Base-by-base conservation (phyloP, 92 coral and sea anemone species). In the Zoanthus gigantus region DNA sequence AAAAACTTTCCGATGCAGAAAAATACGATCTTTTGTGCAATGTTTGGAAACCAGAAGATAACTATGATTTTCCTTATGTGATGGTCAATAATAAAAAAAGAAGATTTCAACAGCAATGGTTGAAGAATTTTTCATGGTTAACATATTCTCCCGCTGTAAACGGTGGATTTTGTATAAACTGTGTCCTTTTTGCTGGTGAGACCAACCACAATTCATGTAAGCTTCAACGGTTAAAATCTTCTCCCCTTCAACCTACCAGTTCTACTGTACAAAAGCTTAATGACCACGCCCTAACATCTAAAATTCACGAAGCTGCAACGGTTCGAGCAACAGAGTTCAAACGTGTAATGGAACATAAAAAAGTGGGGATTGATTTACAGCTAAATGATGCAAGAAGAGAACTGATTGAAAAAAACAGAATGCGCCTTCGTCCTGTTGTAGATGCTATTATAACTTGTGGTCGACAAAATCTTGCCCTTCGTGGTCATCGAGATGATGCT, bases 11-110 rank as follows among this genome's bases (percentile, higher is more conserved):
- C 50, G 89, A 85, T 85, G 83, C 83, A 30, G 83, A 85, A 67
- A 85, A 73, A 60, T 85, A 85, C 31, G 83, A 85, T 79, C 65
- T 85, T 15, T 31, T 85, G 67, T 85, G 89, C 89, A 74, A 85
- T 47, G 88, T 84, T 37, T 37, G 42, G 42, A 37, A 37, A 37
- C 1, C 42, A 37, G 42, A 37, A 37, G 18, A 31, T 47, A 34
- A 17, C 15, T 9, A 23, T 23, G 42, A 37, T 37, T 37, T 37
- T 37, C 42, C 42, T 37, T 37, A 37, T 1, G 42, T 37, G 42
- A 37, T 37, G 42, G 42, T 37, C 42, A 37, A 37, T 37, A 37
- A 37, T 37, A 37, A 37, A 37, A 37, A 37, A 37, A 37, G 42
- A 37, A 37, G 42, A 37, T 37, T 37, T 37, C 42, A 37, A 37